Percentiles rank a stretch among this genome's conserved stretches.
Evolutionary conservation across 2,797 vertebrate genomes (phyloP).

Genomic region (Rhabdomys pumilio): DNA sequence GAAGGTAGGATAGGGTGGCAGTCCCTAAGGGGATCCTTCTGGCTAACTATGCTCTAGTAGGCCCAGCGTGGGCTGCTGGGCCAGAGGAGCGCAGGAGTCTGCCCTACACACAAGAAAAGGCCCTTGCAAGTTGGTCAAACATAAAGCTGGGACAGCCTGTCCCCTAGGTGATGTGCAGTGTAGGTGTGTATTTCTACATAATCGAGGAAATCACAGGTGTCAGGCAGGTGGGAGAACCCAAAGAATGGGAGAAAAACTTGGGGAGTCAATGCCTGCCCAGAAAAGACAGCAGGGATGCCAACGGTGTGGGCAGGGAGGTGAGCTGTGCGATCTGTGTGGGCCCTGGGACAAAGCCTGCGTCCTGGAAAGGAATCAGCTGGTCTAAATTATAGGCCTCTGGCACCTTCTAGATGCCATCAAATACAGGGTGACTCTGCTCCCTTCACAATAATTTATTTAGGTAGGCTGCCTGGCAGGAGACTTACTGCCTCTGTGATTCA

Average conservation of each 20-base stretch:
- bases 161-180: not conserved
- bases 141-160: not conserved
- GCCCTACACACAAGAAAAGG: not conserved
- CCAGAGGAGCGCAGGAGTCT: not conserved
- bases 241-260: not conserved
- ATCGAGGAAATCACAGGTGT: not conserved
- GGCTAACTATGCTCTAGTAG: not conserved
- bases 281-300: not conserved
- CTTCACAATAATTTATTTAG: slow-evolving; percentile 11
- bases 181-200: not conserved
- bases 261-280: too few relatives aligned
- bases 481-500: slow-evolving; percentile 9
- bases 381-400: not conserved
- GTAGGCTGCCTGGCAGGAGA: not conserved
- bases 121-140: not conserved
- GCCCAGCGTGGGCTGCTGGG: accelerated
- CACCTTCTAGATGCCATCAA: not conserved
- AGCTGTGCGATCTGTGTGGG: not conserved
- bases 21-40: not conserved
- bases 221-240: not conserved
- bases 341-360: not conserved
- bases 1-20: not conserved
- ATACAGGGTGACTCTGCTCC: not conserved
- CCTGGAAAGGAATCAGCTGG: not conserved
- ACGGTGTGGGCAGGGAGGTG: not conserved